Base-by-base conservation (phyloP, 2,113 vertebrate species). In the Cyphomyrus discorhynchus region DNA sequence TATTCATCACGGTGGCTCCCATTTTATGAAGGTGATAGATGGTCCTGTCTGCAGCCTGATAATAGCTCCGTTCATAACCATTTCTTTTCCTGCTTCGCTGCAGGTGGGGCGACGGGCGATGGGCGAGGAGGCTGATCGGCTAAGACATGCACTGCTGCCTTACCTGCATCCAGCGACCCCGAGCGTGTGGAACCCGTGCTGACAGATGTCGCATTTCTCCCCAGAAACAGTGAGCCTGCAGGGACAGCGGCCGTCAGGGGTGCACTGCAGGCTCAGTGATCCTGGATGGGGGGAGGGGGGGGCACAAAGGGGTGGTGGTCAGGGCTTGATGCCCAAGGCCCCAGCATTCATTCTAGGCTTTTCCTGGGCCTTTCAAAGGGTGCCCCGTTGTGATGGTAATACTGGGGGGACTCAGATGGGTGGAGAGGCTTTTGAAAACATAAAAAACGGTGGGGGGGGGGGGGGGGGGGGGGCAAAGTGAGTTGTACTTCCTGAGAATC, bases 91-190 rank as follows among this genome's bases (percentile, higher is more conserved):
- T 0, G 2, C 17, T n/a, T 45, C 3, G 7, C 45, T 15, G 70
- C 31, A 50, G 45, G n/a, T 35, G 11, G 11, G 62, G 19, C 11
- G 27, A 70, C 8, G 19, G 80, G 9, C 42, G 27, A 50, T 1
- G 19, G 80, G 4, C 53, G 27, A 50, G 49, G 84, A 85, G 58
- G 9, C 4, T 0, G 3, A 31, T 52, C 31, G 31, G 15, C 88
- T 80, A 15, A 31, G 27, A 15, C 47, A 35, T 19, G 19, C 21
- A 27, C 53, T 31, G 24, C 24, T 85, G 56, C 87, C 93, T 96
- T 94, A 99, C 98, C 98, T 97, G 97, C 98, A 99, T 92, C 98
- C 98, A 0, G 96, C 96, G 46, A 96, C 96, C 0, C 96, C 96
- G n/a, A 99, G 96, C 2, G 98, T 97, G 93, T 99, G 98, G 93